phyloP scores from a whole-genome alignment of 2,113 vertebrate species.

The Larimichthys polyactis region DNA sequence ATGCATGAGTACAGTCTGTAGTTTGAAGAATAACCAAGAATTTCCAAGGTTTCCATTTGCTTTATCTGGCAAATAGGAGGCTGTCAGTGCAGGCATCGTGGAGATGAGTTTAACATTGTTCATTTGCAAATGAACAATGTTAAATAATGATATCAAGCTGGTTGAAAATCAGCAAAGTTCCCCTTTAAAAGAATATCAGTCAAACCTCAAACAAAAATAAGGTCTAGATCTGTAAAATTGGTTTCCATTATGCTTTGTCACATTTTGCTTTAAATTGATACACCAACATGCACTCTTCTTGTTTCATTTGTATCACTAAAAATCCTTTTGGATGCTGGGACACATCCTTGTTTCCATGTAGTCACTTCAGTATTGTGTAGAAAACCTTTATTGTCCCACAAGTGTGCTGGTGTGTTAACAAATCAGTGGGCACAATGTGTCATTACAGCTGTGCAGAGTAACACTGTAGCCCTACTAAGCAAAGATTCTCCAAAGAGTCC shows the following conservation, averaged over 20 bases:
- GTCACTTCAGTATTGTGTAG: neutral
- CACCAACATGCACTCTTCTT: neutral
- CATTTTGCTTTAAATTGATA: neutral
- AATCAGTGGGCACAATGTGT: constrained; percentile 5
- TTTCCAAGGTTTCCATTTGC: no score
- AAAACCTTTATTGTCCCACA: neutral
- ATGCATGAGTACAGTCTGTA: no score
- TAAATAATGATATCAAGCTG: no score
- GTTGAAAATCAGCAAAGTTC: no score
- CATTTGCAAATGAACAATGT: no score
- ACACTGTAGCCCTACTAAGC: neutral
- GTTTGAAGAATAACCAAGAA: no score
- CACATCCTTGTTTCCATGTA: neutral
- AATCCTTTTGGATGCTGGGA: neutral
- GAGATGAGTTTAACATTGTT: no score
- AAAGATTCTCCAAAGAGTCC: neutral
- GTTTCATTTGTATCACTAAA: neutral
- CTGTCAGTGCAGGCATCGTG: no score
- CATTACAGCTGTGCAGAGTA: neutral
- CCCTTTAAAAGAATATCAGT: neutral
- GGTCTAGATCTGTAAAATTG: neutral
- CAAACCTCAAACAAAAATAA: neutral
- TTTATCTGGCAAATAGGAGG: no score
- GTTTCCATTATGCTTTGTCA: neutral
- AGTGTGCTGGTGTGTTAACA: neutral